Percentiles rank a stretch among this genome's conserved stretches.
These are phyloP conservation scores for Butastur rufipennis DNA, from an alignment of 2,113 vertebrate species.

Conservation along the genomic window DNA sequence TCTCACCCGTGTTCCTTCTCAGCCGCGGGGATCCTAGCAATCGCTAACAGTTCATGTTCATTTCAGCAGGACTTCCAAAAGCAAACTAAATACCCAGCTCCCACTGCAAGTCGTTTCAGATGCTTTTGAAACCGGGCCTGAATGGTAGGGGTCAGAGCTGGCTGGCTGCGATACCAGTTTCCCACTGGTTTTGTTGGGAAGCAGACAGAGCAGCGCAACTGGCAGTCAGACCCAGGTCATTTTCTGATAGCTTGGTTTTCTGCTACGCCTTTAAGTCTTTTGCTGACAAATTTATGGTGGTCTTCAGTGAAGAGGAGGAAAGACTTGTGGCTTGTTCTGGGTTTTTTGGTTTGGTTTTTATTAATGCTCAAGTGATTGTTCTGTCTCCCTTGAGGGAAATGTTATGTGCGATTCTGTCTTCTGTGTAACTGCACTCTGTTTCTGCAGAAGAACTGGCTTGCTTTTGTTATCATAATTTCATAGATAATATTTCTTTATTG, in stretches of 20 bases:
- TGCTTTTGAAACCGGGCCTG: background rate
- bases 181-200: background rate
- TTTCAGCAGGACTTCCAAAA: background rate
- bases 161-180: background rate
- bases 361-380: background rate
- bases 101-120: background rate
- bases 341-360: background rate
- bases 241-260: background rate
- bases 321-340: background rate
- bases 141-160: background rate
- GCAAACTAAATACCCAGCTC: background rate
- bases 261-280: background rate
- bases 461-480: background rate
- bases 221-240: no score
- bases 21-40: no score
- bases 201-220: background rate
- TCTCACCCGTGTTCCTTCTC: background rate
- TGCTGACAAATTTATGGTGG: no score
- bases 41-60: fast-evolving
- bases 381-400: background rate
- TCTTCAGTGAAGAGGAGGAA: background rate
- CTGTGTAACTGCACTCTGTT: background rate
- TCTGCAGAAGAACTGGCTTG: background rate
- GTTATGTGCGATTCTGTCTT: background rate
- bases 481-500: background rate